Evolutionary conservation across 1,140 invertebrate genomes (phyloP), one percentile per base, ranked within the genome.

Genomic region (Zeugodacus cucurbitae): DNA sequence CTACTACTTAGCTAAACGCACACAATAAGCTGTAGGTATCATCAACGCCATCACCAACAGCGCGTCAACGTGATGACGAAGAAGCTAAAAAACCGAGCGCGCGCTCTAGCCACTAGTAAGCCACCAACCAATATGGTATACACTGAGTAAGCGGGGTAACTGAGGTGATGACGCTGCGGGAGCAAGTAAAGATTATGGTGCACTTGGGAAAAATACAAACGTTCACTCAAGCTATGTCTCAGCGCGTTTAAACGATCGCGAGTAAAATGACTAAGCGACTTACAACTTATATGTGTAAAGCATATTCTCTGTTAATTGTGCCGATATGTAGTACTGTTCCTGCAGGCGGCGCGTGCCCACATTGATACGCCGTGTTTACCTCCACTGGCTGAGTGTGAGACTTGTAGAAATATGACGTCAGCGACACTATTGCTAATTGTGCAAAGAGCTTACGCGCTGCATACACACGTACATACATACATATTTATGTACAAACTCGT

Each of bases 271-370:
- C 67, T 74, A 74, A 74, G 67, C 41, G 67, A 74, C 67, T 74
- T 41, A 74, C 20, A 41, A 22, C 67, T 37, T 74, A 74, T 41
- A 54, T 17, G 48, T n/a, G n/a, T n/a, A n/a, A n/a, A n/a, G n/a
- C n/a, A n/a, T n/a, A 37, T 32, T 37, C 67, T 17, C 26, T 41
- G 67, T 34, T 7, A n/a, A 37, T 34, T 74, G 67, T 22, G 17
- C 4, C 41, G 20, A 29, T 82, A 82, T 34, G 17, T 44, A 7
- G 22, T n/a, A n/a, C n/a, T 26, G 74, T 34, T 82, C 74, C 74
- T 54, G 74, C 74, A 82, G 74, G 74, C 74, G 74, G 74, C 74
- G 74, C 74, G 74, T 82, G 74, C 74, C 70, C 74, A 82, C 74
- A 82, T 82, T 48, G 41, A 48, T 82, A 41, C 44, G 41, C 44